A percentile compares a stretch with the other conserved stretches of the same genome.
These are phyloP conservation scores for Pteronotus mesoamericanus DNA, from an alignment of 2,797 vertebrate genomes.

Conservation along the genomic window DNA sequence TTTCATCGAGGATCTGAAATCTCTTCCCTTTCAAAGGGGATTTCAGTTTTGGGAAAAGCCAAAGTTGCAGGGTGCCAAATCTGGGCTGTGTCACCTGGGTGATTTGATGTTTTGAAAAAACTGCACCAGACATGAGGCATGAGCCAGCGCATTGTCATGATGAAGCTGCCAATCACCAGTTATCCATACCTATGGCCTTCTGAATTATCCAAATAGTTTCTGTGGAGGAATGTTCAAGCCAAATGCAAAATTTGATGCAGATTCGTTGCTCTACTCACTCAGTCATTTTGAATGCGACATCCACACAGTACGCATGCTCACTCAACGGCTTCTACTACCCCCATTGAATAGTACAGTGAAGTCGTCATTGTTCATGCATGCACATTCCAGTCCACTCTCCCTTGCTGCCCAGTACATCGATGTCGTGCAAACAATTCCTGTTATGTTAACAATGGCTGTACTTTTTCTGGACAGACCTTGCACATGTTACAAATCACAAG, in stretches of 20 bases:
- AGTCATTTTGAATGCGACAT: not conserved
- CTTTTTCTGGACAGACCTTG: not conserved
- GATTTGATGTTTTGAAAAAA: not conserved
- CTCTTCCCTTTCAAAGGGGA: not conserved
- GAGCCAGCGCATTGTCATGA: not conserved
- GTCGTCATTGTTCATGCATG: not conserved
- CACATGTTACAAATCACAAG: not conserved
- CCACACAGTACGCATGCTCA: not conserved
- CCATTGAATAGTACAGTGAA: not conserved
- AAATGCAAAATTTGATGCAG: not conserved
- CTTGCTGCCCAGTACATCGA: not conserved
- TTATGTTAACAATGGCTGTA: not conserved
- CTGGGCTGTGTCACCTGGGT: not conserved
- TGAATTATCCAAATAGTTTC: not conserved
- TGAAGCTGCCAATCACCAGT: not conserved
- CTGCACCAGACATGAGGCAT: not conserved
- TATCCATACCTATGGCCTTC: not conserved
- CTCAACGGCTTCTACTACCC: not conserved
- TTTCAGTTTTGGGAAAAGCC: not conserved
- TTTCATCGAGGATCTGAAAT: not conserved
- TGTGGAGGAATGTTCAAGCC: not conserved
- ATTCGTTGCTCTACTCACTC: not conserved
- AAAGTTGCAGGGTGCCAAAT: not conserved
- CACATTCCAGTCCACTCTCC: not conserved
- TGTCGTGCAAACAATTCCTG: not conserved